Evolutionary conservation across 2,888 invertebrate species (phyloP).

Genomic region (Lasioglossum marginatum): DNA sequence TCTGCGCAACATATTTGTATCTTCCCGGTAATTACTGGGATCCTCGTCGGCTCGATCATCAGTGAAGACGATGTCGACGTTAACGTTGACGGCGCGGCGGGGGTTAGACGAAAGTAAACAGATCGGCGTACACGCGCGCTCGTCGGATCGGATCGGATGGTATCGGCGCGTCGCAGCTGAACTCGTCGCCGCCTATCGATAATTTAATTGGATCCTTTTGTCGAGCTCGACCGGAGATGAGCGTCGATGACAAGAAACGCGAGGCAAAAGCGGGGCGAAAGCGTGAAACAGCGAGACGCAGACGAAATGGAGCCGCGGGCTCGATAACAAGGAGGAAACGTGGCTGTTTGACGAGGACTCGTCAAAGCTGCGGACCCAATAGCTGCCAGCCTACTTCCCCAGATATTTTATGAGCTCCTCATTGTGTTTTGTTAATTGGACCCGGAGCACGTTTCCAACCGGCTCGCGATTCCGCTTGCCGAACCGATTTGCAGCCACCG

Average conservation of each 20-base stretch:
- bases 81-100: neutral
- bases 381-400: slow-evolving; percentile 30
- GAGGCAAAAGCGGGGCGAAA: neutral
- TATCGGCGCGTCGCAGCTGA: neutral
- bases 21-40: slow-evolving; percentile 53
- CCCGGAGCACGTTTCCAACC: slow-evolving; percentile 6
- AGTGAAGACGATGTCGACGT: slow-evolving; percentile 6
- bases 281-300: neutral
- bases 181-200: slow-evolving; percentile 31
- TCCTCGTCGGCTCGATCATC: slow-evolving; percentile 45
- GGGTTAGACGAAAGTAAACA: slow-evolving; percentile 24
- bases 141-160: slow-evolving; percentile 5
- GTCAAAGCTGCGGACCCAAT: slow-evolving; percentile 41
- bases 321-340: slow-evolving; percentile 37
- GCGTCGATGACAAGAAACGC: neutral
- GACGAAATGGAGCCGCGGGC: neutral
- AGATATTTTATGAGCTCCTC: slow-evolving; percentile 31
- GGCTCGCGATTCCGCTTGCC: neutral
- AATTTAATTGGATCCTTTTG: slow-evolving; percentile 63
- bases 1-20: slow-evolving; percentile 54
- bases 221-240: slow-evolving; percentile 21
- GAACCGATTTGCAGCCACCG: neutral
- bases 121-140: neutral
- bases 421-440: slow-evolving; percentile 65
- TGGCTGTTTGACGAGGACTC: slow-evolving; percentile 18